Evolutionary conservation across 2,888 invertebrate genomes (phyloP).

Genomic region (Lasioglossum zephyrum): DNA sequence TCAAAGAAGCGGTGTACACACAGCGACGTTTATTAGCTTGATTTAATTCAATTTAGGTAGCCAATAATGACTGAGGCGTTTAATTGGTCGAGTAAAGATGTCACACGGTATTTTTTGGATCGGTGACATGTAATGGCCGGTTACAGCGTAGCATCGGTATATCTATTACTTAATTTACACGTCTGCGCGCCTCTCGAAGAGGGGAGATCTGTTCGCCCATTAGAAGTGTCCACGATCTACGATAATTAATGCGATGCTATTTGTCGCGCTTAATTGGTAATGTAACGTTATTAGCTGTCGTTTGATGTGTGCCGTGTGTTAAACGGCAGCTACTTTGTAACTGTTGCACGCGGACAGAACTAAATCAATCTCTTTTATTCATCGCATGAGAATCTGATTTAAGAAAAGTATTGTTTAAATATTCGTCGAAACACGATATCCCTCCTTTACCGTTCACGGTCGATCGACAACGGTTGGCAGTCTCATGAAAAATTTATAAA

Average conservation of each 20-base stretch:
- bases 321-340: neutral
- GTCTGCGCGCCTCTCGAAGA: constrained; percentile 3
- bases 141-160: constrained; percentile 30
- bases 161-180: constrained; percentile 43
- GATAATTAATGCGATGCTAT: constrained; percentile 27
- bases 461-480: neutral
- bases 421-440: neutral
- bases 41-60: constrained; percentile 80
- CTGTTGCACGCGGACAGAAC: neutral
- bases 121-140: constrained; percentile 33
- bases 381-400: neutral
- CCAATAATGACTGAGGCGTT: constrained; percentile 76
- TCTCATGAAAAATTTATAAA: constrained; percentile 77
- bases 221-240: constrained; percentile 20
- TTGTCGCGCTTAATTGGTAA: constrained; percentile 12
- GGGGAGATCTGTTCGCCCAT: constrained; percentile 5
- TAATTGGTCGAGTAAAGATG: constrained; percentile 77
- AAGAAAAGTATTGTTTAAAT: neutral
- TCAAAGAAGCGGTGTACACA: constrained; percentile 68
- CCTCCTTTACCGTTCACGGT: no score
- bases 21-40: constrained; percentile 75
- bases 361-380: neutral
- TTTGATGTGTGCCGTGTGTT: neutral
- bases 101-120: constrained; percentile 74
- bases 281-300: neutral